Evolutionary conservation across 1,140 invertebrate genomes (phyloP).

Genomic region (Daktulosphaira vitifoliae): DNA sequence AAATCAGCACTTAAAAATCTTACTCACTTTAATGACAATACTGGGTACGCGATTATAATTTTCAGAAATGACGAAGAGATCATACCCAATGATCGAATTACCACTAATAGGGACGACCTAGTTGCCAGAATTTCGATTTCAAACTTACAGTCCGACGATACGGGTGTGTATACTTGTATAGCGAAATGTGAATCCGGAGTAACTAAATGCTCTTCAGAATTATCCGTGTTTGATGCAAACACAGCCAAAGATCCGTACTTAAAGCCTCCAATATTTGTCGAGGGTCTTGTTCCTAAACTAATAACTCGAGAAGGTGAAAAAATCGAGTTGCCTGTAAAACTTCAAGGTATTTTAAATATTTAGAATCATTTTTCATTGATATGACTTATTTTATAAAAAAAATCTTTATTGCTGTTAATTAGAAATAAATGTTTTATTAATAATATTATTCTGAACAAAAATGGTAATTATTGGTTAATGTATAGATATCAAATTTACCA

Average conservation of each 20-base stretch:
- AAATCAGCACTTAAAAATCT: too few species aligned
- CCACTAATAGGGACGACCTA: constrained; percentile 43
- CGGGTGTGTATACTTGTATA: constrained; percentile 62
- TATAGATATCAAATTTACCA: too few species aligned
- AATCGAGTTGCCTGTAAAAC: constrained; percentile 49
- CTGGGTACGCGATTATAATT: too few species aligned
- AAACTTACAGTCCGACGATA: constrained; percentile 47
- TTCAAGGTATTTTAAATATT: constrained; percentile 47
- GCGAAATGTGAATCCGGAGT: constrained; percentile 59
- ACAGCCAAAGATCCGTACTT: constrained; percentile 39
- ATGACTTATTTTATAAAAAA: too few species aligned
- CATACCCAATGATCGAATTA: constrained; percentile 42
- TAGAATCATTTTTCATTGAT: too few species aligned
- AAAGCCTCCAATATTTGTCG: constrained; percentile 46
- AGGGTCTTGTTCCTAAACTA: constrained; percentile 44
- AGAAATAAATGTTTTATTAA: too few species aligned
- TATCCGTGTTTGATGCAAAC: constrained; percentile 43
- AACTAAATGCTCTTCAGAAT: constrained; percentile 48
- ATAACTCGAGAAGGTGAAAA: constrained; percentile 53
- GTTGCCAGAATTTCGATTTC: constrained; percentile 48
- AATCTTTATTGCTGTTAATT: too few species aligned
- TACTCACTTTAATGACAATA: too few species aligned
- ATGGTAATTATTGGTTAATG: too few species aligned
- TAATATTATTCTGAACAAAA: too few species aligned
- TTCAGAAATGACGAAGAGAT: constrained; percentile 49